A percentile compares a stretch with the other conserved stretches of the same genome.
Conservation (phyloP, 1,140 invertebrate genomes). For the Telenomus remus region DNA sequence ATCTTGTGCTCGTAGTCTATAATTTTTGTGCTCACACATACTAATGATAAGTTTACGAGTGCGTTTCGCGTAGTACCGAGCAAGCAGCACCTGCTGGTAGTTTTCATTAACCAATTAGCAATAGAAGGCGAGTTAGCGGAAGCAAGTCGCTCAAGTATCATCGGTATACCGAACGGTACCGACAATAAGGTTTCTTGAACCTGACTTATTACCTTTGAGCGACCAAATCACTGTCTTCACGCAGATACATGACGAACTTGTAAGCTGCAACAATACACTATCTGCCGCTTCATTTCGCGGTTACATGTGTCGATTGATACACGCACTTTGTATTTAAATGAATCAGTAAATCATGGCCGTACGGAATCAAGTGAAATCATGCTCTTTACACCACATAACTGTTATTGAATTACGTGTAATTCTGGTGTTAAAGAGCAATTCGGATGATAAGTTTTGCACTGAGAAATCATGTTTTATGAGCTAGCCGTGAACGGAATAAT, state of each 20-base stretch:
- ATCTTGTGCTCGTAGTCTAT: slow-evolving; percentile 21
- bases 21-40: slow-evolving; percentile 37
- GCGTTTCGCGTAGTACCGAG: slow-evolving; percentile 32
- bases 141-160: slow-evolving; percentile 65
- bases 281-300: slow-evolving; percentile 54
- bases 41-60: slow-evolving; percentile 38
- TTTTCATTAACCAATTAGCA: slow-evolving; percentile 73
- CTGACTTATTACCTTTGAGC: slow-evolving; percentile 60
- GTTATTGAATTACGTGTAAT: slow-evolving; percentile 55
- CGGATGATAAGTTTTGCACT: slow-evolving; percentile 33
- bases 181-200: slow-evolving; percentile 57
- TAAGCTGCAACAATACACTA: too few species aligned
- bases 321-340: slow-evolving; percentile 49
- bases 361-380: slow-evolving; percentile 50
- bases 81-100: slow-evolving; percentile 56
- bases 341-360: slow-evolving; percentile 49
- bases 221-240: slow-evolving; percentile 55
- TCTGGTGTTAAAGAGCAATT: slow-evolving; percentile 47
- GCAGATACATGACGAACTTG: slow-evolving; percentile 57
- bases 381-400: slow-evolving; percentile 49
- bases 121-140: slow-evolving; percentile 63
- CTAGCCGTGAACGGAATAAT: slow-evolving; percentile 12
- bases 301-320: not conserved
- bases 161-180: slow-evolving; percentile 65
- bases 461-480: slow-evolving; percentile 40